A percentile compares a stretch with the other conserved stretches of the same genome.
phyloP scores from a whole-genome alignment of 2,888 invertebrate genomes.

The Hofmannophila pseudospretella region DNA sequence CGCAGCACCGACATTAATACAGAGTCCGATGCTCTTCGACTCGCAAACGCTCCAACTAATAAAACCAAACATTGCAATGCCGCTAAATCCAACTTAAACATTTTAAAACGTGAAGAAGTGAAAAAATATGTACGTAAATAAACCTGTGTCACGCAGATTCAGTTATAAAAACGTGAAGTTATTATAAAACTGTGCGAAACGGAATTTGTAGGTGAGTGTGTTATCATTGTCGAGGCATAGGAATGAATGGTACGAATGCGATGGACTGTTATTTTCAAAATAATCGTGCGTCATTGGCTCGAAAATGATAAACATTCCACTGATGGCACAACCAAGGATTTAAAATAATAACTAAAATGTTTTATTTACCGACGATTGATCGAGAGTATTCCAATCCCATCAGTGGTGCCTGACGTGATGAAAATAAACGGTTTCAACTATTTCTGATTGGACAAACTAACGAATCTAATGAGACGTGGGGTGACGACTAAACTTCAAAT shows the following conservation, averaged over 20 bases:
- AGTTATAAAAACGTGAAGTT: constrained; percentile 12
- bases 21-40: constrained; percentile 18
- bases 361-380: too few species aligned
- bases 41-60: constrained; percentile 21
- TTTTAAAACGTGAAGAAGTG: constrained; percentile 23
- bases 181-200: constrained; percentile 3
- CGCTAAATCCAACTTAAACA: constrained; percentile 28
- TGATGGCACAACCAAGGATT: background rate
- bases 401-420: background rate
- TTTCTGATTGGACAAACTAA: too few species aligned
- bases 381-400: too few species aligned
- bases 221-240: constrained; percentile 24
- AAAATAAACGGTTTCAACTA: too few species aligned
- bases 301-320: constrained; percentile 6
- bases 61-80: constrained; percentile 32
- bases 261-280: constrained; percentile 29
- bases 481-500: too few species aligned
- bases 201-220: constrained; percentile 31
- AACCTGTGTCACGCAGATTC: constrained; percentile 12
- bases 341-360: background rate
- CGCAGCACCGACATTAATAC: constrained; percentile 16
- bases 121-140: constrained; percentile 23
- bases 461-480: too few species aligned
- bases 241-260: constrained; percentile 27
- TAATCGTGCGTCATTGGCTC: constrained; percentile 17